Conservation (phyloP, 1,140 invertebrate species). For the Drosophila leontia region DNA sequence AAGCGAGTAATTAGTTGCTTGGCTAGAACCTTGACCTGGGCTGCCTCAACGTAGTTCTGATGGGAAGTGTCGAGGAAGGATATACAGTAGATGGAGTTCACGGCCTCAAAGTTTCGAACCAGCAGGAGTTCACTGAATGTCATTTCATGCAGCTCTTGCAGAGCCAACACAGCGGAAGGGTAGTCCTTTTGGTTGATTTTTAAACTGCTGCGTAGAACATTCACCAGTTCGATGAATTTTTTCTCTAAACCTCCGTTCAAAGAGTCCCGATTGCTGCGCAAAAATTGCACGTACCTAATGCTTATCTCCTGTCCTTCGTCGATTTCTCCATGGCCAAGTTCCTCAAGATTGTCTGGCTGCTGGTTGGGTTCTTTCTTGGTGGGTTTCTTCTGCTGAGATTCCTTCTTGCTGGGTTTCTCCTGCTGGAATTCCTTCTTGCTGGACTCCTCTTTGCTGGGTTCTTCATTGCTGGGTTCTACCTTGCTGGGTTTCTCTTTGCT, state of each 20-base stretch:
- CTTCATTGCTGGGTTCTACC: neutral
- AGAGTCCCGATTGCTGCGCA: constrained; percentile 2
- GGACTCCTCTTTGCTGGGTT: no score
- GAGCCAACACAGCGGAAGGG: constrained; percentile 13
- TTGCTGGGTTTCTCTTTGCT: neutral
- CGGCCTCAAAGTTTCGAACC: constrained; percentile 30
- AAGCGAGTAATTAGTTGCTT: neutral
- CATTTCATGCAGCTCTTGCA: constrained; percentile 19
- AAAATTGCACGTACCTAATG: neutral
- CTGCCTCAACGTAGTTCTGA: neutral
- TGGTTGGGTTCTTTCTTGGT: neutral
- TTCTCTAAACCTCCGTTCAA: constrained; percentile 14
- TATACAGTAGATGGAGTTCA: constrained; percentile 24
- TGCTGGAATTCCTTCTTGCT: no score
- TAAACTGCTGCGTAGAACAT: constrained; percentile 17
- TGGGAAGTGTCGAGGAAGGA: constrained; percentile 19
- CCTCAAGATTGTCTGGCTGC: neutral
- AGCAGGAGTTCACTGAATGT: constrained; percentile 35
- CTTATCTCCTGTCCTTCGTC: neutral
- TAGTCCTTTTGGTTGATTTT: constrained; percentile 5
- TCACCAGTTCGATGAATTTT: constrained; percentile 23
- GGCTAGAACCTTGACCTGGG: neutral
- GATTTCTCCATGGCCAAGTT: neutral
- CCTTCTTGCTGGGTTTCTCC: neutral
- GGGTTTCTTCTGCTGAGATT: neutral